Evolutionary conservation across 2,113 vertebrate species (phyloP), one percentile per base, ranked within the genome.

Genomic region (Sander vitreus): DNA sequence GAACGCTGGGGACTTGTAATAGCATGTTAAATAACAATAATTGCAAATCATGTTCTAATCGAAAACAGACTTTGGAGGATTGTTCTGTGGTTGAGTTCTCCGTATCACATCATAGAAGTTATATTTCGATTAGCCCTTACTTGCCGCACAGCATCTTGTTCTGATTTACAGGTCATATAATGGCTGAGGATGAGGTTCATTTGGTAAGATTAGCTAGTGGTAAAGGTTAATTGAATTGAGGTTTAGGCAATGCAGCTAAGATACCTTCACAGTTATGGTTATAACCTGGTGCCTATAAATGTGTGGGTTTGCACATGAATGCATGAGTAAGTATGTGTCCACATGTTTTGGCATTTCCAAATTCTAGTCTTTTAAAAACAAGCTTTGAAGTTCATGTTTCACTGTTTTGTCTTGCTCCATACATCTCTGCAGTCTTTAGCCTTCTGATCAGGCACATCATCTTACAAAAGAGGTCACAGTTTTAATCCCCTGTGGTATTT

Each of bases 401-500:
- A 45, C 23, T 60, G 54, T 85, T 75, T 78, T 57, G 65, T 65
- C 79, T 80, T 2, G 1, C 2, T 69, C 15, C 39, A 33, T 45
- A 76, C 3, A 53, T 47, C 58, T 74, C 21, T 12, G n/a, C 30
- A 25, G 45, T 33, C 27, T 79, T 48, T 25, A 47, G 30, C 33
- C 30, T 62, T 45, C 27, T 55, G 11, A 85, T 77, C 15, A 45
- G n/a, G n/a, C 3, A 1, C 5, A 47, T 53, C 65, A 55, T 66
- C 54, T 59, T 63, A 3, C 30, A 66, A 55, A 21, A 45, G 43
- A 64, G 57, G 55, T 83, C 53, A 48, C 7, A 68, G 33, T 21
- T 62, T 53, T 78, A 83, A 85, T 80, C 82, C 72, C 2, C 19
- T 25, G 72, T 50, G 72, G 68, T 57, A 67, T 85, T 77, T 65